Percentiles rank a stretch among this genome's conserved stretches.
phyloP scores from a whole-genome alignment of 1,140 invertebrate genomes.

The Drosophila ercepeae region DNA sequence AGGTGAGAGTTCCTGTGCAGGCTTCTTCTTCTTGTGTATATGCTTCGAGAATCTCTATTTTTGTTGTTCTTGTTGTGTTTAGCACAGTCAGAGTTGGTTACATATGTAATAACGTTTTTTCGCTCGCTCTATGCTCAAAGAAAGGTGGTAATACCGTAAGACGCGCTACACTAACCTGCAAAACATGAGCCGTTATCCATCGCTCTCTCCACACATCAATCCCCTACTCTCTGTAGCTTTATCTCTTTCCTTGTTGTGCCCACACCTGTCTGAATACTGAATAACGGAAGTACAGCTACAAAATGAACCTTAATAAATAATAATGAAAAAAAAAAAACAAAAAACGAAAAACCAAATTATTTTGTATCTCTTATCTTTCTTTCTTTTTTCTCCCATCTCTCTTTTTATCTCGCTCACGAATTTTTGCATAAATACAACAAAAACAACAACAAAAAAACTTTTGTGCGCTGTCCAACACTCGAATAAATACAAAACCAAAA shows the following conservation, averaged over 20 bases:
- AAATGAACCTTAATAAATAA: conserved; percentile 22
- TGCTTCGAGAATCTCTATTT: conserved; percentile 83
- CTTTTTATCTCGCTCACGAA: conserved; percentile 48
- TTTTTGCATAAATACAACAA: conserved; percentile 71
- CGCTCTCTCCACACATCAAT: conserved; percentile 12
- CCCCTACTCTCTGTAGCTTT: conserved; percentile 18
- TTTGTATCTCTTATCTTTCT: conserved; percentile 66
- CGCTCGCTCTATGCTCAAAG: conserved; percentile 26
- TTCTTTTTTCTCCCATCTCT: conserved; percentile 57
- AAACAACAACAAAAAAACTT: conserved; percentile 63
- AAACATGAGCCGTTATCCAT: conserved; percentile 53
- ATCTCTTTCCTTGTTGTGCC: conserved; percentile 12
- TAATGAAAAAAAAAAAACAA: conserved; percentile 42
- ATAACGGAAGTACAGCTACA: conserved; percentile 22
- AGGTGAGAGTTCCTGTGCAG: conserved; percentile 46
- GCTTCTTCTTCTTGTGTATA: conserved; percentile 67
- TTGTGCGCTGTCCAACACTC: conserved; percentile 75
- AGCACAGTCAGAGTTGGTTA: conserved; percentile 54
- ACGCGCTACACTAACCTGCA: conserved; percentile 76
- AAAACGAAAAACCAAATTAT: no score
- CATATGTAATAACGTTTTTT: conserved; percentile 29
- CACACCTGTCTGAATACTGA: conserved; percentile 21
- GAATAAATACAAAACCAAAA: no score
- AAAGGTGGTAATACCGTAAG: conserved; percentile 81
- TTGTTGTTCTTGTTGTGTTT: conserved; percentile 80